phyloP scores from a whole-genome alignment of 2,888 invertebrate species.

The Diploptera punctata region DNA sequence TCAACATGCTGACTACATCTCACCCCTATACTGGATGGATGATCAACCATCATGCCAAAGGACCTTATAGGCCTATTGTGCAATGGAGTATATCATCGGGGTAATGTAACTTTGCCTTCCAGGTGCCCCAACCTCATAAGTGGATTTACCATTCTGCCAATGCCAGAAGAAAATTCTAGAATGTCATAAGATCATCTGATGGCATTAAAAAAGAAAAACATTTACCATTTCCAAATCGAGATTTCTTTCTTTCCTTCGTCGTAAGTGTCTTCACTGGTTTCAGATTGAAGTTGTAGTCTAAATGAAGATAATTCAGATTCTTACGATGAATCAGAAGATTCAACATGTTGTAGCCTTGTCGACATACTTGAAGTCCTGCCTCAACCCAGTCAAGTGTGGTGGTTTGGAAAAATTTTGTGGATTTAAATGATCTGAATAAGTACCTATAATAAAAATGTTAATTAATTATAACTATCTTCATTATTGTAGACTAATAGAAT shows the following conservation, averaged over 20 bases:
- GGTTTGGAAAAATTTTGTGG: conserved; percentile 99
- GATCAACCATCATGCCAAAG: too few relatives aligned
- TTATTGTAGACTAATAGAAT: too few relatives aligned
- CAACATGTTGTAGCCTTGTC: conserved; percentile 99
- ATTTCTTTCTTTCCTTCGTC: conserved; percentile 99
- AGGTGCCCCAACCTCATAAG: too few relatives aligned
- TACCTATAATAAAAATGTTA: conserved; percentile 63
- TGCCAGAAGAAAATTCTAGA: too few relatives aligned
- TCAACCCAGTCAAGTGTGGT: conserved; percentile 99
- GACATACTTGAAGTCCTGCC: conserved; percentile 96
- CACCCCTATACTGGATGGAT: too few relatives aligned
- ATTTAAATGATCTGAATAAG: conserved; percentile 98
- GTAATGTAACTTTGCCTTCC: too few relatives aligned
- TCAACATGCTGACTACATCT: too few relatives aligned
- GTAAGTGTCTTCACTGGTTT: conserved; percentile 99
- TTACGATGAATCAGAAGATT: conserved; percentile 98
- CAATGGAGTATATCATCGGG: too few relatives aligned
- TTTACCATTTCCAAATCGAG: conserved; percentile 90
- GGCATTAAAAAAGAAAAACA: too few relatives aligned
- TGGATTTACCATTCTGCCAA: too few relatives aligned
- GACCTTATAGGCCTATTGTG: too few relatives aligned
- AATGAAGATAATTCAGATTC: conserved; percentile 98
- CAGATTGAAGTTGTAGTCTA: conserved; percentile 99
- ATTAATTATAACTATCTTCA: background rate
- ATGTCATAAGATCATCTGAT: too few relatives aligned